phyloP scores from a whole-genome alignment of 2,113 vertebrate genomes.

The Aldabrachelys gigantea region DNA sequence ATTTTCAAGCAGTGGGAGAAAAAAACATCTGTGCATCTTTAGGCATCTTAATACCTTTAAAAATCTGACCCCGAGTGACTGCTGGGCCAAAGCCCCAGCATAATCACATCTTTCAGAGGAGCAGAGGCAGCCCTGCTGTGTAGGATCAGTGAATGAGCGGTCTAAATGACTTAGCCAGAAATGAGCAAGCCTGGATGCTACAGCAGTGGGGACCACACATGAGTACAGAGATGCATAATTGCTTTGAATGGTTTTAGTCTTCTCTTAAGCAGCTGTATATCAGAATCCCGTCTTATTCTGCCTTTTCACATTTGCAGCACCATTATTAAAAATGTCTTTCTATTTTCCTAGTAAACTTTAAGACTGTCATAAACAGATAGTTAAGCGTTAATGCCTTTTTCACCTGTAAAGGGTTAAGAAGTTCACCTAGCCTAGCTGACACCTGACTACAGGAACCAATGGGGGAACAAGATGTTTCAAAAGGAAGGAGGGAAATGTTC shows the following conservation, averaged over 20 bases:
- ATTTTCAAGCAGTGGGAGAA: neutral
- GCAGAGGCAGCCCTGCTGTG: neutral
- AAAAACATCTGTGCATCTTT: neutral
- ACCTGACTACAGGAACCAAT: too few species aligned
- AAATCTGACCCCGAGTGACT: neutral
- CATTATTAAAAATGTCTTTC: neutral
- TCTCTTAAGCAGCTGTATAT: neutral
- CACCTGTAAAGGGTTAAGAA: too few species aligned
- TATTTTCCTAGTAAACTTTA: too few species aligned
- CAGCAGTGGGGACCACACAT: neutral
- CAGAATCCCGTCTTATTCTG: fast-evolving
- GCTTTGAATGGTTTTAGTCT: neutral
- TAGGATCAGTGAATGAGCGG: neutral
- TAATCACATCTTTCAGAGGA: neutral
- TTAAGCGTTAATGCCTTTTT: too few species aligned
- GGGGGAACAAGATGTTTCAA: too few species aligned
- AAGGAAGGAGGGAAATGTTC: too few species aligned
- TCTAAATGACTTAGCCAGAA: neutral
- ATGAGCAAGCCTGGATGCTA: neutral
- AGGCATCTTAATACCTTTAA: neutral
- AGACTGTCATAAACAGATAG: too few species aligned
- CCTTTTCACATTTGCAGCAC: neutral
- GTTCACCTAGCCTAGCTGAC: too few species aligned
- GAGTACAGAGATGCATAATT: neutral
- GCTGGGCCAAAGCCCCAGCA: neutral